phyloP scores from a whole-genome alignment of 2,113 vertebrate genomes.

The Cyanoliseus patagonus region DNA sequence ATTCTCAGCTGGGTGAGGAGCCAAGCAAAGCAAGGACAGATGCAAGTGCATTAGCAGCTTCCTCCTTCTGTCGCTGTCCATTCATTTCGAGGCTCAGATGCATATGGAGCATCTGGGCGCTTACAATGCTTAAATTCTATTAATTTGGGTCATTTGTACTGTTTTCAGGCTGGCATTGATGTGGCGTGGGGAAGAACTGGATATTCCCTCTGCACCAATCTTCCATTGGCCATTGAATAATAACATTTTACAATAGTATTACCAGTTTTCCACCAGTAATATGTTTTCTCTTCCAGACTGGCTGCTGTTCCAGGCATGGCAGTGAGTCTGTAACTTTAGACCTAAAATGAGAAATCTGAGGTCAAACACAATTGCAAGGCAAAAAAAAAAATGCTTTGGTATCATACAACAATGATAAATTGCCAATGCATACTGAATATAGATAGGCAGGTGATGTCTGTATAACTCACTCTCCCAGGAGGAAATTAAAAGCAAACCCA shows the following conservation, averaged over 20 bases:
- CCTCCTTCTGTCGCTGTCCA: background rate
- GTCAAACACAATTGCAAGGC: background rate
- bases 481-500: background rate
- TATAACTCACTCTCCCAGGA: background rate
- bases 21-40: slow-evolving; percentile 7
- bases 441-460: background rate
- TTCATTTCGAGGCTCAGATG: background rate
- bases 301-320: background rate
- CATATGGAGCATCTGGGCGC: background rate
- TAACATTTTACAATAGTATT: background rate
- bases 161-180: background rate
- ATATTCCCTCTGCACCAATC: background rate
- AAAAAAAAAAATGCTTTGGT: background rate
- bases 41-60: background rate
- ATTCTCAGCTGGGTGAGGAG: background rate
- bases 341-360: background rate
- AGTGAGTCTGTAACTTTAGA: background rate
- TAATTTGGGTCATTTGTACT: background rate
- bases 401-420: background rate
- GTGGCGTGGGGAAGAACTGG: background rate
- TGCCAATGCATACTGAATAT: background rate
- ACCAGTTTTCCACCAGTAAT: background rate
- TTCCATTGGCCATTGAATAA: background rate
- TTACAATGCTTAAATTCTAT: background rate
- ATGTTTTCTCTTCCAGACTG: background rate